Base-by-base conservation (phyloP, 2,113 vertebrate species). In the Cyphomyrus plagiostoma region DNA sequence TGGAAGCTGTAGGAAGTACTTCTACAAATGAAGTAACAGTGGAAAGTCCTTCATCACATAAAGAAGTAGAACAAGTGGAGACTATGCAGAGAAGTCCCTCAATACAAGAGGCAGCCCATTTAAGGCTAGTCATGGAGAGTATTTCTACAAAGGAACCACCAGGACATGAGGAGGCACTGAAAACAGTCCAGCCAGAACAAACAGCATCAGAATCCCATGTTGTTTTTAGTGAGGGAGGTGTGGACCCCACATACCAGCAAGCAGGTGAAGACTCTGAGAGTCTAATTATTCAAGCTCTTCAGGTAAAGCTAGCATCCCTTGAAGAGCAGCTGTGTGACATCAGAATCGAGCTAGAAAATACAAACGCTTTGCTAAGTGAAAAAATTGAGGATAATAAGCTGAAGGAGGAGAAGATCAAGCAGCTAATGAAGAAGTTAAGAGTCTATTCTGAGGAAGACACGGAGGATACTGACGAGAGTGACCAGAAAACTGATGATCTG, bases 371-470 rank as follows among this genome's bases (percentile, higher is more conserved):
- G 91, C 92, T 99, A 87, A 94, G 94, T 90, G 94, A 95, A 90
- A 97, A 98, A 92, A 93, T 96, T 45, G 94, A 96, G 1, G 97
- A 97, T 88, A 96, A 97, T 91, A 95, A 95, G 92, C 91, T 93
- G 87, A 98, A 97, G 86, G 97, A 97, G 77, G 95, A 94, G 62
- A 96, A 89, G 91, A 97, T 98, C 90, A 90, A 94, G 70, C 94
- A 97, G 89, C 91, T 99, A 48, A 95, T 94, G 91, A 95, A 95
- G 8, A 94, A 94, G 90, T 82, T 94, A 45, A 92, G 56, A 74
- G 77, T 45, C 90, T 9, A 91, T 93, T 87, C 93, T 89, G 92
- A 94, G 91, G 95, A 93, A 45, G 93, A 95, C 93, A 91, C 93
- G 94, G 91, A 96, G 93, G 89, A 93, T 90, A 56, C 91, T 94